Conservation (phyloP, 2,888 invertebrate genomes). For the Blera fallax region DNA sequence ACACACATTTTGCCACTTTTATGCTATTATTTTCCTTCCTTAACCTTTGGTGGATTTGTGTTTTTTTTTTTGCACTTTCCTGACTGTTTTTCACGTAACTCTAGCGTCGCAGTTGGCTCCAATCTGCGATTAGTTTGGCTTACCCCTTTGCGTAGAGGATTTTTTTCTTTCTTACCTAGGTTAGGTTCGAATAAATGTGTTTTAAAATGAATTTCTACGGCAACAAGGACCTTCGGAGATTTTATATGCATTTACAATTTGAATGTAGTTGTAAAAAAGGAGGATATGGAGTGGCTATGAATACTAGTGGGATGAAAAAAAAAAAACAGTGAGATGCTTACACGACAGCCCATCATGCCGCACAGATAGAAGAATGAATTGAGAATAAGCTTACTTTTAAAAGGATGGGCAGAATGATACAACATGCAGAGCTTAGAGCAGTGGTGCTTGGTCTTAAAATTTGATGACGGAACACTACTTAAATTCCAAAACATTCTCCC, state of each 20-base stretch:
- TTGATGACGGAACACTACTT: too few species aligned
- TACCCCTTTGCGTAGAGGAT: neutral
- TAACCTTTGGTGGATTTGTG: constrained; percentile 23
- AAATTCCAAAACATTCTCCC: too few species aligned
- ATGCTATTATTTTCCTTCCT: constrained; percentile 26
- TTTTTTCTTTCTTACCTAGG: neutral
- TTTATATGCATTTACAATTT: neutral
- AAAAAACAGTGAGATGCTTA: too few species aligned
- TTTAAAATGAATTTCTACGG: neutral
- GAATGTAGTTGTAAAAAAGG: too few species aligned
- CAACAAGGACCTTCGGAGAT: neutral
- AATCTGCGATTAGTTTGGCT: neutral
- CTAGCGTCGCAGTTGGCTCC: constrained; percentile 7
- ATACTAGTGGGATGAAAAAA: too few species aligned
- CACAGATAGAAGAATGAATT: too few species aligned
- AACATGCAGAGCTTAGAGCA: too few species aligned
- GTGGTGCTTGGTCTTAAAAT: too few species aligned
- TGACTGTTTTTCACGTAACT: constrained; percentile 20
- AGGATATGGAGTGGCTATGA: too few species aligned
- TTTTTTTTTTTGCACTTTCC: neutral
- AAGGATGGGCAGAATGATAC: too few species aligned
- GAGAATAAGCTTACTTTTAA: too few species aligned
- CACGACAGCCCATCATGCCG: too few species aligned
- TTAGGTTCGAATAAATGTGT: neutral
- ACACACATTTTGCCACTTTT: constrained; percentile 21